These are phyloP conservation scores for Psilopogon haemacephalus DNA, from an alignment of 2,113 vertebrate species.

Conservation along the genomic window DNA sequence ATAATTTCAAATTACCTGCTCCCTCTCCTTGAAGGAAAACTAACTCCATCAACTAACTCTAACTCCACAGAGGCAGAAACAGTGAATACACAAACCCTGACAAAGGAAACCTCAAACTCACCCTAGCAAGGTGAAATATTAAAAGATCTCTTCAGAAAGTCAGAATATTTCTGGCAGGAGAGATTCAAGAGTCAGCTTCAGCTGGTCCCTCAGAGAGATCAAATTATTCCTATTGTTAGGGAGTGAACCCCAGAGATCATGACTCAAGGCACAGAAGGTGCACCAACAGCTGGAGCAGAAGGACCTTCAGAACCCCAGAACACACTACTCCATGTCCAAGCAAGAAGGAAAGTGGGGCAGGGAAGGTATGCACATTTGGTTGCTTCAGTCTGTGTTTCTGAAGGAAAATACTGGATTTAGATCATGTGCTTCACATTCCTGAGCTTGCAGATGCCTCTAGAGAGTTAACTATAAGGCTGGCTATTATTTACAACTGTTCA, in stretches of 20 bases:
- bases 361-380: not conserved
- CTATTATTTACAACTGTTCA: constrained; percentile 13
- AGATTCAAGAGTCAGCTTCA: not conserved
- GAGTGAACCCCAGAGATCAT: not conserved
- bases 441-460: not conserved
- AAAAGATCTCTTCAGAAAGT: not conserved
- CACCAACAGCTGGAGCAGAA: not conserved
- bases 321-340: not conserved
- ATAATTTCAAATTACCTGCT: not conserved
- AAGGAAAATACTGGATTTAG: not conserved
- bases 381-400: not conserved
- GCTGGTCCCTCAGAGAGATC: not conserved
- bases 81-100: not conserved
- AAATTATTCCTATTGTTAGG: not conserved
- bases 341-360: not conserved
- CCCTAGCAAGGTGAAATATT: not conserved
- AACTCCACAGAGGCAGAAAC: not conserved
- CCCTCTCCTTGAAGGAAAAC: not conserved
- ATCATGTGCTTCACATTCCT: not conserved
- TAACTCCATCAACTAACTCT: not conserved
- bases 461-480: not conserved
- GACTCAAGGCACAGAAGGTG: not conserved
- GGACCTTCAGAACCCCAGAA: not conserved
- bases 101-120: not conserved
- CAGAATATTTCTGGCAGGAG: not conserved